phyloP scores from a whole-genome alignment of 2,113 vertebrate species.

The Ranitomeya variabilis region DNA sequence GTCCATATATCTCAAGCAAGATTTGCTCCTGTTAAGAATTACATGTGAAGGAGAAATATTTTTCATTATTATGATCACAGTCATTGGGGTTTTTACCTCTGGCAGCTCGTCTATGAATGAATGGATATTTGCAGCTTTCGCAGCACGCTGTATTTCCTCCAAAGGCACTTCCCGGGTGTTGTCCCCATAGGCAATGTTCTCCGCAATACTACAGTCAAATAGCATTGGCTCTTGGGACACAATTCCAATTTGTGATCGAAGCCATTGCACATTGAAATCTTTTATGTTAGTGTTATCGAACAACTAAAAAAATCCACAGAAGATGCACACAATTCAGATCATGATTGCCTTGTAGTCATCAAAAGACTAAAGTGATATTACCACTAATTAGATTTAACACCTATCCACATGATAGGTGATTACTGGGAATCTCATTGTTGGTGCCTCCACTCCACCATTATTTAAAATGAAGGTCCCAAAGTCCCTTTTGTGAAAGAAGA shows the following conservation, averaged over 20 bases:
- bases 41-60: background rate
- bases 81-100: conserved; percentile 59
- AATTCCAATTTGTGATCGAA: conserved; percentile 65
- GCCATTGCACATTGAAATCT: conserved; percentile 64
- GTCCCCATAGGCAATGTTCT: conserved; percentile 69
- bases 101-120: conserved; percentile 66
- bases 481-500: no score
- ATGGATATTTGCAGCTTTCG: conserved; percentile 66
- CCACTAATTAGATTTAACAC: no score
- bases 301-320: conserved; percentile 59
- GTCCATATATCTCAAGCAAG: no score
- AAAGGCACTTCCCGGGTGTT: conserved; percentile 60
- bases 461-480: no score
- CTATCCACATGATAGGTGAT: no score
- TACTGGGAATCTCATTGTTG: no score
- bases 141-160: conserved; percentile 66
- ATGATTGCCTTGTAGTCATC: background rate
- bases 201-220: conserved; percentile 68
- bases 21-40: no score
- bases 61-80: background rate
- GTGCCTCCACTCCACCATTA: no score
- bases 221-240: conserved; percentile 68
- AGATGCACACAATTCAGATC: background rate
- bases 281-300: conserved; percentile 64
- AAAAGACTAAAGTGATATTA: background rate